Evolutionary conservation across 2,797 vertebrate genomes (phyloP), one percentile per base, ranked within the genome.

Genomic region (Sebastes elongatus): DNA sequence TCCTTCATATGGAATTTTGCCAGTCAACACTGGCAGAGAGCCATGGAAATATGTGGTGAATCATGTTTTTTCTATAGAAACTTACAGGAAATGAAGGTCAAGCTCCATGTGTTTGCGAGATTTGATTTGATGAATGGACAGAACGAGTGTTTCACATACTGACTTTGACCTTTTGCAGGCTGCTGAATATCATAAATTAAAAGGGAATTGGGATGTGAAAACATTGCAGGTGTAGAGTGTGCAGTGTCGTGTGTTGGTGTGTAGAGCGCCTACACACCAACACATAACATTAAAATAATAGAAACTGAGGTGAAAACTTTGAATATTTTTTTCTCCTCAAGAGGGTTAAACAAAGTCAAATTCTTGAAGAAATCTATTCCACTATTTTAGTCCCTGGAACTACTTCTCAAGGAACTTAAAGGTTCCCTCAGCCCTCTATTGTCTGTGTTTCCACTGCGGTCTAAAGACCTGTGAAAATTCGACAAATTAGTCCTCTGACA

Each of bases 61-160:
- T 83, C 60, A 63, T 23, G n/a, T 23, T 63, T 62, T 73, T 22
- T 38, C 20, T 10, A 70, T 35, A 59, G 33, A 70, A 77, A 66
- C n/a, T 53, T 25, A 18, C 14, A 25, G 42, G 8, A 74, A 76
- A 74, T 80, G 73, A 89, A 88, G 88, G 86, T 88, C 82, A 79
- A 35, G 71, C 71, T 57, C 69, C 33, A 28, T 46, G 63, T 83
- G 86, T 87, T 80, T 67, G 69, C 49, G 55, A 67, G 70, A 80
- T 84, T 74, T 76, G 62, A 76, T 74, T 65, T 89, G 86, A 89
- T 86, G 66, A 66, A 81, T 81, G 81, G 56, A 80, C 81, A 71
- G 63, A 70, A 68, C 23, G 62, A 87, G 46, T 60, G 57, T 62
- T 71, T 71, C 75, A 80, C 71, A 80, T 49, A 66, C 32, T 22